phyloP scores from a whole-genome alignment of 1,140 invertebrate genomes.

The Zaprionus lachaisei region DNA sequence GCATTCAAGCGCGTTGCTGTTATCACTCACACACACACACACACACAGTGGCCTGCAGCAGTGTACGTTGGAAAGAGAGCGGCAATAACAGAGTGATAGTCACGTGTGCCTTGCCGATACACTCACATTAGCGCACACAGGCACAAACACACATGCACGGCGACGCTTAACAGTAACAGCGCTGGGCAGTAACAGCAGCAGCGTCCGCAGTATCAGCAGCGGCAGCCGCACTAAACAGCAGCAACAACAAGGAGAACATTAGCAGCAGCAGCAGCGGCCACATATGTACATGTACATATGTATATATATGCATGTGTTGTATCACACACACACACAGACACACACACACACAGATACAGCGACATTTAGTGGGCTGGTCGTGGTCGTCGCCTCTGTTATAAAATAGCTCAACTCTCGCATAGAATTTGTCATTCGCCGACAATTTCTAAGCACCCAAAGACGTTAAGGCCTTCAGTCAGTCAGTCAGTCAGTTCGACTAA shows the following conservation, averaged over 20 bases:
- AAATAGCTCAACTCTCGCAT: conserved; percentile 55
- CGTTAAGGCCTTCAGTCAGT: conserved; percentile 54
- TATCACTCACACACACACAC: conserved; percentile 26
- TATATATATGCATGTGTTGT: not conserved
- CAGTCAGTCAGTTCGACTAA: conserved; percentile 25
- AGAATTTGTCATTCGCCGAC: conserved; percentile 65
- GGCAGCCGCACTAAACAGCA: conserved; percentile 3
- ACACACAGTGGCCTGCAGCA: not conserved
- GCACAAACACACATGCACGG: not conserved
- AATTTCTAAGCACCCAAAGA: conserved; percentile 71
- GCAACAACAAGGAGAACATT: not conserved
- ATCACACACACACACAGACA: not conserved
- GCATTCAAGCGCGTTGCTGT: conserved; percentile 21
- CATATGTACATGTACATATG: conserved; percentile 11
- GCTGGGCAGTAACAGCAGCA: conserved; percentile 27
- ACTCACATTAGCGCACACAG: conserved; percentile 12
- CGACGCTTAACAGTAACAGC: conserved; percentile 38
- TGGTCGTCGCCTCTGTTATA: conserved; percentile 45
- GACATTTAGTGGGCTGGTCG: conserved; percentile 37
- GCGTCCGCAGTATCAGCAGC: conserved; percentile 1
- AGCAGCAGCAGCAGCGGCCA: conserved; percentile 9
- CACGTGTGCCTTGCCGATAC: conserved; percentile 40
- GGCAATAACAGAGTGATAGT: conserved; percentile 39
- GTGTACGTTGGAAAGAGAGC: conserved; percentile 27
- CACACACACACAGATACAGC: not conserved